These are phyloP conservation scores for Strix uralensis DNA, from an alignment of 2,113 vertebrate species.

Conservation along the genomic window DNA sequence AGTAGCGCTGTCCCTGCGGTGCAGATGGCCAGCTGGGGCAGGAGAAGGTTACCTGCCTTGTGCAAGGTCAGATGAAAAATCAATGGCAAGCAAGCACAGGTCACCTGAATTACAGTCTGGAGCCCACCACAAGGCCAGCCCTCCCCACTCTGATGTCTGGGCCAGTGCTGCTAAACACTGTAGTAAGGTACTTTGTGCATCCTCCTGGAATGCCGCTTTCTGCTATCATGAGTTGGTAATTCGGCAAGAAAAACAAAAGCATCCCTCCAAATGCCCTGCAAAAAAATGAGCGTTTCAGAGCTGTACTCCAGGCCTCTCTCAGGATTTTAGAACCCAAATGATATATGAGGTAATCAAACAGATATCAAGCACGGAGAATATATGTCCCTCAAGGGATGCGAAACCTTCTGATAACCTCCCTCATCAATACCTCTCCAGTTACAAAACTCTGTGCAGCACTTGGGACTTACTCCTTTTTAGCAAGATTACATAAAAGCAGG, in stretches of 20 bases:
- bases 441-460: background rate
- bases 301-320: background rate
- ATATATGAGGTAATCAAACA: fast-evolving
- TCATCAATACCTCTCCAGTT: background rate
- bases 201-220: background rate
- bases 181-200: fast-evolving
- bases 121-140: background rate
- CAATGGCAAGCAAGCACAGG: background rate
- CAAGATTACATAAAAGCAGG: background rate
- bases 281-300: background rate
- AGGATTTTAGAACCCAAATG: background rate
- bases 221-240: fast-evolving
- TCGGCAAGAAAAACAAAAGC: background rate
- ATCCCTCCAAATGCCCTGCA: background rate
- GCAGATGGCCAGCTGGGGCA: background rate
- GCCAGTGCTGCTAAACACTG: fast-evolving
- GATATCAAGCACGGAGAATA: background rate
- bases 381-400: background rate
- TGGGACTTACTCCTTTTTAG: background rate
- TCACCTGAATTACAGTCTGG: background rate
- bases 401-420: background rate
- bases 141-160: background rate
- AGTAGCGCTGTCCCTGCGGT: background rate
- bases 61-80: slow-evolving; percentile 36
- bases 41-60: background rate